phyloP scores from a whole-genome alignment of 2,797 vertebrate species.

The Protosalanx chinensis region DNA sequence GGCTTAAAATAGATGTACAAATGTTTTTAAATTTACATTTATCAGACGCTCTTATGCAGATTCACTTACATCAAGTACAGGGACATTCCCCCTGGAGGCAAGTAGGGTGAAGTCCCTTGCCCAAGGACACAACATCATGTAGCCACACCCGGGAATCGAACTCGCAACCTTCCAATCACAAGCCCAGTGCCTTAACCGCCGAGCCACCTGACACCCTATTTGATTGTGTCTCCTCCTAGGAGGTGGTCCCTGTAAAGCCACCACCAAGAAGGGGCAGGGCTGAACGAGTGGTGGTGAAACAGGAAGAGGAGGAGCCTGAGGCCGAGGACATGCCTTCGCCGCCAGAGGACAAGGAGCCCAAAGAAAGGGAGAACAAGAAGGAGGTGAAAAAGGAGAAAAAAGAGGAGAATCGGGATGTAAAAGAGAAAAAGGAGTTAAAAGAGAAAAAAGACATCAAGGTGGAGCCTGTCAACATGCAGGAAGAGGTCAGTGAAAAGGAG shows the following conservation, averaged over 20 bases:
- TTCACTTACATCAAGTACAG: too few species aligned
- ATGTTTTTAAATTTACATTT: too few species aligned
- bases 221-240: slow-evolving; percentile 58
- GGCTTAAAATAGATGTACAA: too few species aligned
- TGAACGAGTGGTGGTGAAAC: slow-evolving; percentile 77
- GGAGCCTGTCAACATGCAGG: slow-evolving; percentile 80
- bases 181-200: too few species aligned
- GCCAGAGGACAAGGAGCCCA: slow-evolving; percentile 74
- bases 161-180: too few species aligned
- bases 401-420: slow-evolving; percentile 81
- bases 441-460: slow-evolving; percentile 86
- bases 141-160: too few species aligned
- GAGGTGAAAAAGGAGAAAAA: slow-evolving; percentile 85
- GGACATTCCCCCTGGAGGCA: too few species aligned
- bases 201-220: too few species aligned
- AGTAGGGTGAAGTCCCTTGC: too few species aligned
- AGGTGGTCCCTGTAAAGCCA: slow-evolving; percentile 74
- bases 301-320: slow-evolving; percentile 74
- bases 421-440: slow-evolving; percentile 84
- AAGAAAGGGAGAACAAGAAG: slow-evolving; percentile 79
- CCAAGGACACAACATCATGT: too few species aligned
- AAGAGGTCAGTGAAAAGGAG: slow-evolving; percentile 85
- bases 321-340: slow-evolving; percentile 58
- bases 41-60: too few species aligned
- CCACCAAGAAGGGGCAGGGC: slow-evolving; percentile 76